Evolutionary conservation across 2,797 vertebrate species (phyloP).

Genomic region (Acipenser transmontanus): DNA sequence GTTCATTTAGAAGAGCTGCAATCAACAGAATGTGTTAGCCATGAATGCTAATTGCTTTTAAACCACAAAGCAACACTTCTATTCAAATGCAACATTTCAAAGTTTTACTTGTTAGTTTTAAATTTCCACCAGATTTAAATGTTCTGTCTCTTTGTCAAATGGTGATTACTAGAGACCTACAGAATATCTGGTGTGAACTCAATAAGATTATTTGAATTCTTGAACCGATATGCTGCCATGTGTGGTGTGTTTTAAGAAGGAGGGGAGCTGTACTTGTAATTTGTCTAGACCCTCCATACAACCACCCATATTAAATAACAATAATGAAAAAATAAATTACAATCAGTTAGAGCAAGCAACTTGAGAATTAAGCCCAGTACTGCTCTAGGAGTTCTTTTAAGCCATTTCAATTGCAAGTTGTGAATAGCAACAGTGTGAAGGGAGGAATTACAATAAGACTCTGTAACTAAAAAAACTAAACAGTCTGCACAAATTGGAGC

Average conservation of each 20-base stretch:
- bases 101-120: not conserved
- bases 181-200: too few relatives aligned
- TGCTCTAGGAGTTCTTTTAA: constrained; percentile 23
- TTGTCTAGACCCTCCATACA: too few relatives aligned
- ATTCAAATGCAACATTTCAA: not conserved
- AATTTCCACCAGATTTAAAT: not conserved
- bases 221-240: too few relatives aligned
- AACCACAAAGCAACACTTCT: not conserved
- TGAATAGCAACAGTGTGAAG: constrained; percentile 31
- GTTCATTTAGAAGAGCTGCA: not conserved
- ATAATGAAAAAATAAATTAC: constrained; percentile 29
- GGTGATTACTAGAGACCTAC: too few relatives aligned
- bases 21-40: not conserved
- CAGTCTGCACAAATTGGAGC: constrained; percentile 75
- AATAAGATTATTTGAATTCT: too few relatives aligned
- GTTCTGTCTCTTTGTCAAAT: too few relatives aligned
- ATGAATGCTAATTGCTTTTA: not conserved
- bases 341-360: constrained; percentile 28
- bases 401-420: constrained; percentile 30
- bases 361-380: constrained; percentile 29
- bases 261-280: too few relatives aligned
- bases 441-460: constrained; percentile 34
- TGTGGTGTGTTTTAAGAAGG: too few relatives aligned
- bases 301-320: constrained; percentile 8
- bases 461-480: constrained; percentile 68